Base-by-base conservation (phyloP, 2,888 invertebrate genomes). In the Zeuzera pyrina region DNA sequence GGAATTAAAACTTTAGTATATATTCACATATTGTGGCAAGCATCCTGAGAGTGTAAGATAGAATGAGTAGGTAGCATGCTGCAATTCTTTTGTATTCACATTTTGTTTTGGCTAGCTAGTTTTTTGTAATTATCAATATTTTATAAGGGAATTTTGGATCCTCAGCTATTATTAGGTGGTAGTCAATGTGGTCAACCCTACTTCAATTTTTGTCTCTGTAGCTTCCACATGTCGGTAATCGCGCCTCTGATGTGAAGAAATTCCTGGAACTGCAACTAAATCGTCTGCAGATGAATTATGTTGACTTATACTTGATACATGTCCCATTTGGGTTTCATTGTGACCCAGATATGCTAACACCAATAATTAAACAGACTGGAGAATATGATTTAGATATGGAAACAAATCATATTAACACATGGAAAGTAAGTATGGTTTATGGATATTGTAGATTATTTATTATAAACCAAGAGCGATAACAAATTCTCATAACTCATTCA, bases 281-380 rank as follows among this genome's bases (percentile, higher is more conserved):
- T 31, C 85, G 79, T 24, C 67, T 94, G 31, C 86, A 89, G 41
- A 59, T 91, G 41, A 84, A 86, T 39, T 93, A 93, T 57, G 77
- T 94, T 2, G 93, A 94, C 51, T 83, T 94, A 43, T 93, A 92
- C 56, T 79, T 94, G 15, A 86, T 93, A 36, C 94, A 94, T 52
- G 88, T 89, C 66, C 92, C 93, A 0, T 88, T 92, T 52, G 88
- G 88, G 3, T 88, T 91, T 46, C 57, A 70, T 30, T 84, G 85
- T 45, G 84, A 89, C 47, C 71, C 85, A 23, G 64, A 73, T 8
- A 84, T 77, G 4, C 68, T 85, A 19, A 83, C 87, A 12, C 87
- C 90, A 1, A 62, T 85, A 2, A 61, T 77, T 2, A 85, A 87
- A 35, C 79, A 84, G 28, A 85, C 87, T 55, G 90, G 90, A 5